Evolutionary conservation across 2,113 vertebrate species (phyloP), one percentile per base, ranked within the genome.

Genomic region (Gavia stellata): DNA sequence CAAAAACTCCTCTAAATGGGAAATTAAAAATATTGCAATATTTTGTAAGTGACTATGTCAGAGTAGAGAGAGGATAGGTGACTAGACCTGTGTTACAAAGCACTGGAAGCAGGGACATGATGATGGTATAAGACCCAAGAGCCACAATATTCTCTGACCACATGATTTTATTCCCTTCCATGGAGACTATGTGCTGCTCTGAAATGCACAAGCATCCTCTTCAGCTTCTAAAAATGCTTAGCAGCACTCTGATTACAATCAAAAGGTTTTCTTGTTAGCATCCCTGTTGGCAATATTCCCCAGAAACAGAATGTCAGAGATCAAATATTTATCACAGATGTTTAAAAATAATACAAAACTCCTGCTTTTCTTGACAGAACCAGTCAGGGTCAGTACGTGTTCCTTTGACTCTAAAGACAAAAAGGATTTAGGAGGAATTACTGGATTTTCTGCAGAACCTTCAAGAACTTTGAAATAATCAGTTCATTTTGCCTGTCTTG

Each of bases 311-410:
- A 95, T 77, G 71, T 83, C 82, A 86, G 29, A 94, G 88, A 97
- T 98, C 97, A 98, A 97, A 96, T 96, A 96, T 96, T 96, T 95
- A 93, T 92, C 81, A 91, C 73, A 94, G 86, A 88, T 52, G 49
- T 96, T 97, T 97, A 96, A 95, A 97, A 84, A 90, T 96, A 96
- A 95, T 90, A 97, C n/a, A 68, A 63, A 97, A 85, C 74, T 95
- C 87, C 80, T 92, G 31, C 20, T 92, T 9, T 81, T 83, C 77
- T 90, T 83, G 82, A 78, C 59, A 90, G 55, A 91, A 67, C 8
- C 36, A 68, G 23, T 72, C 49, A 82, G 23, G 5, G 10, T 84
- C 36, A 50, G 12, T 52, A 49, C 1, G 6, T 49, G 56, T 80
- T 53, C 40, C 7, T 67, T 67, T 79, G 49, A 59, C 59, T 94